A percentile compares a stretch with the other conserved stretches of the same genome.
phyloP scores from a whole-genome alignment of 2,113 vertebrate genomes.

The Pseudopipra pipra region DNA sequence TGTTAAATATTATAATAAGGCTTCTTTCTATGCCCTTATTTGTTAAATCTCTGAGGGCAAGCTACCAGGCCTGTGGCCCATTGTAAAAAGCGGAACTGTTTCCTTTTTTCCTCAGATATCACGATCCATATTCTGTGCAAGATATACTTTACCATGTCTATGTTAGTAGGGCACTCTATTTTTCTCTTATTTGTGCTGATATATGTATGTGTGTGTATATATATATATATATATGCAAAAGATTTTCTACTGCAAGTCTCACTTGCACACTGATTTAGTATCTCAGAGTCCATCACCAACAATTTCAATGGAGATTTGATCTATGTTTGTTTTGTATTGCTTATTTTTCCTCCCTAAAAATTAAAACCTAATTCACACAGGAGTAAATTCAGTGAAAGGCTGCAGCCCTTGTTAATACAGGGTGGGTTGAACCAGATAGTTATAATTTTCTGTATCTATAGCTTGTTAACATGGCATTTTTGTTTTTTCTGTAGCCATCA shows the following conservation, averaged over 20 bases:
- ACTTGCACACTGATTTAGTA: not conserved
- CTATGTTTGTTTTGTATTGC: not conserved
- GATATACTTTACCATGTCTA: not conserved
- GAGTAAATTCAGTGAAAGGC: not conserved
- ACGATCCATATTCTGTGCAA: not conserved
- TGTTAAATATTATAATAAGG: not conserved
- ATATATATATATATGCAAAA: not conserved
- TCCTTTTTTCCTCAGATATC: not conserved
- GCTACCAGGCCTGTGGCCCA: not conserved
- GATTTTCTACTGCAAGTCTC: not conserved
- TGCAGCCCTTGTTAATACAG: not conserved
- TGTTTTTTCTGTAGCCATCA: not conserved
- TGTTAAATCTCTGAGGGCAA: not conserved
- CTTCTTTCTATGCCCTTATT: not conserved
- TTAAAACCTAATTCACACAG: not conserved
- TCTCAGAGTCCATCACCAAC: not conserved
- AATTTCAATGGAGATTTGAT: not conserved
- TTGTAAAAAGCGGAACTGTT: not conserved
- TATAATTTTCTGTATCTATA: not conserved
- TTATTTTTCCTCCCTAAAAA: not conserved
- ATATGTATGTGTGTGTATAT: no score
- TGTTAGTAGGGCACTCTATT: not conserved
- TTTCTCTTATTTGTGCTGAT: not conserved
- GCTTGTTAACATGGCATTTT: not conserved
- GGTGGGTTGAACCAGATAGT: rapidly evolving